phyloP scores from a whole-genome alignment of 1,140 invertebrate species.

The Polyergus mexicanus region DNA sequence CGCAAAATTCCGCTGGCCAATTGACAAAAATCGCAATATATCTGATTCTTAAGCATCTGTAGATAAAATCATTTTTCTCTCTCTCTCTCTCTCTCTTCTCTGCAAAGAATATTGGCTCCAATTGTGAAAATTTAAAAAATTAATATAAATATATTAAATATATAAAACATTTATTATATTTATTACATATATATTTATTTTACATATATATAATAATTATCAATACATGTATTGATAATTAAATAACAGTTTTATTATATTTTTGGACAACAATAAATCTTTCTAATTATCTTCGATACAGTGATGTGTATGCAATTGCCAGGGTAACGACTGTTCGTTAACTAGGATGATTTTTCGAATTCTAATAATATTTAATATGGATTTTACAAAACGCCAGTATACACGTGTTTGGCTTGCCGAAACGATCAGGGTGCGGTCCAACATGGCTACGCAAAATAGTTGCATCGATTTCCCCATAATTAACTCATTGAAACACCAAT shows the following conservation, averaged over 20 bases:
- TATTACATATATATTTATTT: neutral
- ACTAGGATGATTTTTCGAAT: neutral
- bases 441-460: conserved; percentile 81
- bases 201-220: too few relatives aligned
- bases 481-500: conserved; percentile 63
- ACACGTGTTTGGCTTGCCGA: conserved; percentile 72
- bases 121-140: neutral
- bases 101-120: neutral
- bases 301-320: neutral
- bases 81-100: too few relatives aligned
- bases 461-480: conserved; percentile 77
- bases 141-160: neutral
- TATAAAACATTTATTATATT: too few relatives aligned
- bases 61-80: neutral
- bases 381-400: neutral
- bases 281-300: neutral
- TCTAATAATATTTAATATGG: neutral
- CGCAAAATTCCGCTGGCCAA: neutral
- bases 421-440: conserved; percentile 83
- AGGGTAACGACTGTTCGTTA: neutral
- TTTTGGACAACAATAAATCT: neutral
- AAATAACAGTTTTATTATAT: neutral
- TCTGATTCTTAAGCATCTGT: neutral
- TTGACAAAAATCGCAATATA: neutral
- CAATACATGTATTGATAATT: neutral